phyloP scores from a whole-genome alignment of 2,113 vertebrate genomes.

The Telmatochromis sp. region DNA sequence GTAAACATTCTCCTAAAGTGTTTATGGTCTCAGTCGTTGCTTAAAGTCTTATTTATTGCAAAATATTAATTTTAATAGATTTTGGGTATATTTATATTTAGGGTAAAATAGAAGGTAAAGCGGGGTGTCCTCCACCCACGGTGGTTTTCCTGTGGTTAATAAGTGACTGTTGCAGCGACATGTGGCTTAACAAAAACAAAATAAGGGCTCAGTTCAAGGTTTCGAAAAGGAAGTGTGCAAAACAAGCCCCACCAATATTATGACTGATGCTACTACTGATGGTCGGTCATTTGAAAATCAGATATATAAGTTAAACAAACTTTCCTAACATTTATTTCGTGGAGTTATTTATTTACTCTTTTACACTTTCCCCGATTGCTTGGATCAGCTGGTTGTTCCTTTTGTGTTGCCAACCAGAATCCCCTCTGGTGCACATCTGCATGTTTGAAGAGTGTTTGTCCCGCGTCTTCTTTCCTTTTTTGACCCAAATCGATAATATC shows the following conservation, averaged over 20 bases:
- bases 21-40: background rate
- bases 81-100: background rate
- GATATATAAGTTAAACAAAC: background rate
- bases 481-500: accelerated
- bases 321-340: accelerated
- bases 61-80: background rate
- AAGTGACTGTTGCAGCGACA: background rate
- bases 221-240: accelerated
- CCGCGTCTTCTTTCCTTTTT: accelerated
- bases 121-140: slow-evolving; percentile 72
- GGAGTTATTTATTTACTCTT: background rate
- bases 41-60: accelerated
- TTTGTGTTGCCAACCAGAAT: background rate
- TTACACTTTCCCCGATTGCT: background rate
- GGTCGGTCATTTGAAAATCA: background rate
- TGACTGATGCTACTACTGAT: background rate
- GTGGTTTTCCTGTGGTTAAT: background rate
- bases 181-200: background rate
- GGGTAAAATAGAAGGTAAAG: slow-evolving; percentile 22
- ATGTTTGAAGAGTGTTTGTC: accelerated
- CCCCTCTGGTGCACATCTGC: background rate
- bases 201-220: background rate
- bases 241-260: background rate
- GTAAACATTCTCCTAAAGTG: background rate
- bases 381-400: background rate